Conservation (phyloP, 30 jellyfish, hydroid and myxozoan genomes). For the Mastigias papua region DNA sequence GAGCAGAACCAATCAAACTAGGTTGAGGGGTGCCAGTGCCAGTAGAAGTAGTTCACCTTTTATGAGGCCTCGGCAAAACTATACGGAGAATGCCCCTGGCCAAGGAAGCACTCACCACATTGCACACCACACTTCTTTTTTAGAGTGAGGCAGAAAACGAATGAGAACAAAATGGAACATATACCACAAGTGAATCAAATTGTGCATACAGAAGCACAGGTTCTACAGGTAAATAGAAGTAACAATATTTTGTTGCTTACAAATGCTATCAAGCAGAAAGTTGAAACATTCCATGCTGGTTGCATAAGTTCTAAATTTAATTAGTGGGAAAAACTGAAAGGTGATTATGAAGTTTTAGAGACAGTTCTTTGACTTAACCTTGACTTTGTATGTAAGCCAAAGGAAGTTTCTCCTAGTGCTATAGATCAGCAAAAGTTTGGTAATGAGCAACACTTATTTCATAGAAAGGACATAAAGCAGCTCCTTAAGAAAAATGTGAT, state of each 20-base stretch:
- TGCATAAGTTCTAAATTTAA: background rate
- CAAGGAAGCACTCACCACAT: constrained; percentile 1
- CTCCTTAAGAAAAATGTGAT: constrained; percentile 23
- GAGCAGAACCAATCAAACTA: background rate
- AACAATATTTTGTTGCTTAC: background rate
- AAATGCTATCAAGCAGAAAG: background rate
- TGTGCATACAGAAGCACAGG: background rate
- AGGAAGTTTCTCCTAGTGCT: background rate
- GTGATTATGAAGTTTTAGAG: constrained; percentile 16
- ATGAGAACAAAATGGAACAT: background rate
- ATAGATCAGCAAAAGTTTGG: background rate
- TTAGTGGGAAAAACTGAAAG: constrained; percentile 20
- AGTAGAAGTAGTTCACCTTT: background rate
- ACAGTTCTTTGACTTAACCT: constrained; percentile 16
- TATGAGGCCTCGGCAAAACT: background rate
- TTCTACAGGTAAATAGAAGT: background rate
- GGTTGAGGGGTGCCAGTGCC: constrained; percentile 1
- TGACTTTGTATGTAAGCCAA: constrained; percentile 12
- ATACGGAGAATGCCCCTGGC: background rate
- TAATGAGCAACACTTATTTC: background rate
- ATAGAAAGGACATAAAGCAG: background rate
- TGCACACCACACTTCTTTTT: constrained; percentile 8
- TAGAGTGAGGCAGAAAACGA: constrained; percentile 33
- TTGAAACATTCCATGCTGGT: constrained; percentile 50
- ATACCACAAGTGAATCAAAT: background rate